Conservation (phyloP, 2,797 vertebrate genomes). For the Manis crassicaudata region DNA sequence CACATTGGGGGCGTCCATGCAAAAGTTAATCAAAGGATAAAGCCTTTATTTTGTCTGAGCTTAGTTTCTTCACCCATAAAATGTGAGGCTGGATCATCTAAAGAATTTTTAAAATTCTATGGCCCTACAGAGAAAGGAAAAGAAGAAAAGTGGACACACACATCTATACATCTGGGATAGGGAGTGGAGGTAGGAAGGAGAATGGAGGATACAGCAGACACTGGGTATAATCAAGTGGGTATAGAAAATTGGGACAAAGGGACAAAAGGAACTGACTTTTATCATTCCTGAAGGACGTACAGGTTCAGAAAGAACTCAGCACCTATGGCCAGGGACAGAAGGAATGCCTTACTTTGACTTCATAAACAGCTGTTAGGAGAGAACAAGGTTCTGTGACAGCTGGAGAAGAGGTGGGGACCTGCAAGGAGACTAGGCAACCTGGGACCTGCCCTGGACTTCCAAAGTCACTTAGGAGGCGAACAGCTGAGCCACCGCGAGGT, state of each 20-base stretch:
- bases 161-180: no score
- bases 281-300: not conserved
- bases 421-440: not conserved
- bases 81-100: conserved; percentile 51
- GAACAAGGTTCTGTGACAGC: not conserved
- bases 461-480: not conserved
- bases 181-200: not conserved
- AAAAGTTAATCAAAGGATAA: conserved; percentile 55
- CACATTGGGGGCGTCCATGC: conserved; percentile 30
- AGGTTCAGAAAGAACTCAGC: not conserved
- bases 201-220: not conserved
- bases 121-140: conserved; percentile 7
- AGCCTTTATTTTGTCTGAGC: conserved; percentile 66
- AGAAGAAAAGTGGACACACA: not conserved
- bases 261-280: not conserved
- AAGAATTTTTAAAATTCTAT: conserved; percentile 56
- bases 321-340: not conserved
- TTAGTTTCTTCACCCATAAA: conserved; percentile 63
- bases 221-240: no score
- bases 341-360: not conserved
- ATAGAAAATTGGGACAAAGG: not conserved
- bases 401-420: not conserved
- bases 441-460: not conserved
- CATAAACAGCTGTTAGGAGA: not conserved
- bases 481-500: fast-evolving